phyloP scores from a whole-genome alignment of 2,797 vertebrate species.

The Botia kubotai region DNA sequence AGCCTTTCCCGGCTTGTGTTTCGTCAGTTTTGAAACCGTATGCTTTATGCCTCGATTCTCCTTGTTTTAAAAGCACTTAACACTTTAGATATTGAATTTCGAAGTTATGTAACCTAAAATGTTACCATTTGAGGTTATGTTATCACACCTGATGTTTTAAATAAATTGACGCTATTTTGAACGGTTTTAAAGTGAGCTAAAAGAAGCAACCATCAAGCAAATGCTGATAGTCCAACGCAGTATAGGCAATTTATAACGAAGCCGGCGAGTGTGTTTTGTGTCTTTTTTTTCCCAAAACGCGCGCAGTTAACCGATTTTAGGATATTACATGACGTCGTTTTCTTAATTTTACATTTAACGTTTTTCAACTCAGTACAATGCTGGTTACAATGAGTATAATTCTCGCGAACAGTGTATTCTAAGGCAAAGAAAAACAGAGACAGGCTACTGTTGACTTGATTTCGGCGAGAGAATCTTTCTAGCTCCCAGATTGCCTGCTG shows the following conservation, averaged over 20 bases:
- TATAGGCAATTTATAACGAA: background rate
- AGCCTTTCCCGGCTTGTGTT: conserved; percentile 49
- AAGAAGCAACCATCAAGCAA: background rate
- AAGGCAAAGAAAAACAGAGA: background rate
- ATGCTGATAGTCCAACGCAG: background rate
- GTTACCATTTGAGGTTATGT: no score
- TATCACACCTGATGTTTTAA: background rate
- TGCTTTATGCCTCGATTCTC: background rate
- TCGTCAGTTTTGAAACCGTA: background rate
- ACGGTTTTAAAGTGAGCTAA: background rate
- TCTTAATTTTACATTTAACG: no score
- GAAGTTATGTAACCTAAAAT: background rate
- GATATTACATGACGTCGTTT: no score
- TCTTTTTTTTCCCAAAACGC: background rate
- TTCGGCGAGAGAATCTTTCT: background rate
- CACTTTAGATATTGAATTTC: background rate
- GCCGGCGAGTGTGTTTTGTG: background rate
- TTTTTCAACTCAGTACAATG: background rate
- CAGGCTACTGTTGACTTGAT: background rate
- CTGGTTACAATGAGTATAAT: background rate
- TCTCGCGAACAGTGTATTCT: background rate
- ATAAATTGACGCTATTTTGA: background rate
- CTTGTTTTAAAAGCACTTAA: background rate
- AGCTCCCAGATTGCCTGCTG: background rate
- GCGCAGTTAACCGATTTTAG: background rate